These are phyloP conservation scores for Campaea margaritaria DNA, from an alignment of 2,888 invertebrate genomes.

Conservation along the genomic window DNA sequence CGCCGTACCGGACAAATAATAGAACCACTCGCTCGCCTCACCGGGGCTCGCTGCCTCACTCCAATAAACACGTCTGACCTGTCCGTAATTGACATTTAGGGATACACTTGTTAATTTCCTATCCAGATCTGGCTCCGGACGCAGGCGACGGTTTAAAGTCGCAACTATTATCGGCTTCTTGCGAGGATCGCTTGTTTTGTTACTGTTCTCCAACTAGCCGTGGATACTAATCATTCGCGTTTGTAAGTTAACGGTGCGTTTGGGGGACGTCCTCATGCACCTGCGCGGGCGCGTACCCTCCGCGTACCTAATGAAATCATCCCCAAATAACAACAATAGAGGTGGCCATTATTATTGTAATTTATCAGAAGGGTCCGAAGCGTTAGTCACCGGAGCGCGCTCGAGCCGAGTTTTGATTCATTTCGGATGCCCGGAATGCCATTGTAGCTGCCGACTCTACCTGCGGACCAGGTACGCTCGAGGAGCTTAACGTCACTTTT, in stretches of 20 bases:
- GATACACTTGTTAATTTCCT: conserved; percentile 65
- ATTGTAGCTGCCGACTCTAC: conserved; percentile 77
- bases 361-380: conserved; percentile 68
- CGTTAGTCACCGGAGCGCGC: conserved; percentile 62
- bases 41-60: conserved; percentile 68
- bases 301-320: conserved; percentile 77
- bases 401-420: conserved; percentile 79
- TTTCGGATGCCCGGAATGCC: conserved; percentile 81
- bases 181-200: conserved; percentile 21
- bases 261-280: conserved; percentile 28
- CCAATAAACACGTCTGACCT: conserved; percentile 74
- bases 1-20: conserved; percentile 75
- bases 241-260: conserved; percentile 63
- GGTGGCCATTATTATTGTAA: conserved; percentile 75
- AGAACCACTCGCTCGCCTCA: conserved; percentile 75
- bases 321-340: conserved; percentile 74
- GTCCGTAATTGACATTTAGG: conserved; percentile 74
- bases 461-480: conserved; percentile 60
- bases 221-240: conserved; percentile 56
- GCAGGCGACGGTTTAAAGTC: conserved; percentile 4
- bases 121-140: conserved; percentile 24
- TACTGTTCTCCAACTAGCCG: conserved; percentile 31
- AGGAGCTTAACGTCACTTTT: conserved; percentile 49
- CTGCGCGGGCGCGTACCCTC: conserved; percentile 62
- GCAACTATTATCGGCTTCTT: conserved; percentile 1